Base-by-base conservation (phyloP, 2,797 vertebrate genomes). In the Amblyopsis hoosieri region DNA sequence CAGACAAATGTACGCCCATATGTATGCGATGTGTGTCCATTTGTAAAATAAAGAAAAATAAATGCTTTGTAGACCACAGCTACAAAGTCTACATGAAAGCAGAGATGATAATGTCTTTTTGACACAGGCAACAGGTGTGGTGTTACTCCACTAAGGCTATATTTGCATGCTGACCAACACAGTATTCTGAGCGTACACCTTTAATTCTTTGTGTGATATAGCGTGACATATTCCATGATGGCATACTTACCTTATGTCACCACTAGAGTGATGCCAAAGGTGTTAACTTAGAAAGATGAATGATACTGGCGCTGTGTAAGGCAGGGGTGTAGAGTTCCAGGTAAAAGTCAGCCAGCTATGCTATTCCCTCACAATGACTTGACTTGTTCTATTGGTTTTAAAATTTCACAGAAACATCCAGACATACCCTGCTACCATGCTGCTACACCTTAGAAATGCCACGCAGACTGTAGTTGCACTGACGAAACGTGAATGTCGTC, bases 61-160 rank as follows among this genome's bases (percentile, higher is more conserved):
- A 29, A 11, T 29, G 10, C 23, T 2, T 42, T 42, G 8, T 9
- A 42, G 37, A 42, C 37, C 37, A 42, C 37, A 42, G 8, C 37
- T 49, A 66, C 78, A 54, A 57, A 42, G 61, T 52, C 54, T 52
- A 48, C 60, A 71, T 67, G 60, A 68, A 68, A 69, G 69, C 29
- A n/a, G 14, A 55, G 37, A 14, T 2, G 37, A 9, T 1, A 54
- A 60, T 45, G 68, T 72, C 33, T 62, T 62, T 57, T 69, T 58
- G 57, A 75, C 47, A 63, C 29, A 19, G 70, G 72, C 45, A 73
- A 66, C 79, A 82, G 78, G 85, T 85, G 75, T 69, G 69, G 65
- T 64, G 78, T 9, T 13, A 19, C 48, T 58, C 54, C 7, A 2
- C 31, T 57, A 12, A 60, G 53, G 13, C 57, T 75, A 64, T 76